Base-by-base conservation (phyloP, 2,113 vertebrate genomes). In the Emberiza fucata region DNA sequence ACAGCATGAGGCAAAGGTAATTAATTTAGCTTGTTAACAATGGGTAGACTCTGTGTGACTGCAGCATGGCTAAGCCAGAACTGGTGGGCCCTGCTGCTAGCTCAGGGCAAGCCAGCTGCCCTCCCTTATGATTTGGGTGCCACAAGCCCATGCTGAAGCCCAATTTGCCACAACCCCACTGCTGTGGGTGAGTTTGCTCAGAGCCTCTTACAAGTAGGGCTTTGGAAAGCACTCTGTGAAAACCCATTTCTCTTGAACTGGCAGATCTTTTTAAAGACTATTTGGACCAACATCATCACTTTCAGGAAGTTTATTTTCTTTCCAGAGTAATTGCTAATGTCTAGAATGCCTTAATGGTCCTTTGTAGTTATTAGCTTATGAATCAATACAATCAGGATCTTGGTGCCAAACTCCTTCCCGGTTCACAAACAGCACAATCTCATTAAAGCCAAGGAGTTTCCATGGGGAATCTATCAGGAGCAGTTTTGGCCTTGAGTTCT, bases 281-380 rank as follows among this genome's bases (percentile, higher is more conserved):
- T 54, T 64, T 37, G 37, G 40, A 85, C 39, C 57, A 88, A 39
- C 40, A 33, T 64, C 40, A 31, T 83, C 53, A 75, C 40, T 94
- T 89, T 51, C 59, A 87, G 78, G 57, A 95, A 93, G 88, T 66
- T 86, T 73, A 51, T 90, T 91, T 96, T 83, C 56, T 95, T 92
- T 90, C 42, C 56, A 63, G 33, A 72, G 24, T 63, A 88, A 80
- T 47, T 64, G 63, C 64, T 77, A 92, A 59, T 86, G 64, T 22
- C 47, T 77, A 68, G 27, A 92, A 77, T 77, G 40, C 37, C 44
- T 71, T 88, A 80, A 64, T 53, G 44, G 12, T 59, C 35, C 60
- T 64, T 90, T 81, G 72, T 59, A 71, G 33, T 54, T 86, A 93
- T 68, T 86, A 77, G 31, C 4, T 92, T 64, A 77, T 84, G 76